These are phyloP conservation scores for Epiblema foenella DNA, from an alignment of 2,888 invertebrate genomes.

Conservation along the genomic window DNA sequence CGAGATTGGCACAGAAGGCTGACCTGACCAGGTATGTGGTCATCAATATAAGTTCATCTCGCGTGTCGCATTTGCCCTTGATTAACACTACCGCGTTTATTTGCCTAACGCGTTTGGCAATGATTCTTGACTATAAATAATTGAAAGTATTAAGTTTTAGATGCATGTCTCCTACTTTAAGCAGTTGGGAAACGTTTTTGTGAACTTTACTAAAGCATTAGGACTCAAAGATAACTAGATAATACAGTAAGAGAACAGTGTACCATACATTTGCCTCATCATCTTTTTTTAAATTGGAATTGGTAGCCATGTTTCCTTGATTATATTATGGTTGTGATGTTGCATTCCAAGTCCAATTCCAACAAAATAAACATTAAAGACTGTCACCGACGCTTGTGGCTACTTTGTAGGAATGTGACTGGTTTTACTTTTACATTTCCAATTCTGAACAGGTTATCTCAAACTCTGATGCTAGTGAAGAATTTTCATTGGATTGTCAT, in stretches of 20 bases:
- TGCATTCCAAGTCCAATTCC: too few species aligned
- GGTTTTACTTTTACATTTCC: slow-evolving; percentile 46
- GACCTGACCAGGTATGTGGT: slow-evolving; percentile 91
- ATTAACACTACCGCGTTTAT: slow-evolving; percentile 48
- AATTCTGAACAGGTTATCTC: slow-evolving; percentile 87
- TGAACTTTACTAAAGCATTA: neutral
- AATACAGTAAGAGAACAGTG: too few species aligned
- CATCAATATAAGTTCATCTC: slow-evolving; percentile 46
- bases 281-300: too few species aligned
- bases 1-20: slow-evolving; percentile 95
- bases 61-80: slow-evolving; percentile 75
- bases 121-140: slow-evolving; percentile 41
- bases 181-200: neutral
- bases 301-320: too few species aligned
- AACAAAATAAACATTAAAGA: neutral
- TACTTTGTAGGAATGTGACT: too few species aligned
- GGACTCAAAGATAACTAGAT: too few species aligned
- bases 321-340: neutral
- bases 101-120: slow-evolving; percentile 51
- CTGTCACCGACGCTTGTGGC: slow-evolving; percentile 43
- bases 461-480: slow-evolving; percentile 93
- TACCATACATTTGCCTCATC: too few species aligned
- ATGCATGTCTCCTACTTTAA: neutral
- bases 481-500: slow-evolving; percentile 97
- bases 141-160: slow-evolving; percentile 14